Base-by-base conservation (phyloP, 2,888 invertebrate genomes). In the Amorpha juglandis region DNA sequence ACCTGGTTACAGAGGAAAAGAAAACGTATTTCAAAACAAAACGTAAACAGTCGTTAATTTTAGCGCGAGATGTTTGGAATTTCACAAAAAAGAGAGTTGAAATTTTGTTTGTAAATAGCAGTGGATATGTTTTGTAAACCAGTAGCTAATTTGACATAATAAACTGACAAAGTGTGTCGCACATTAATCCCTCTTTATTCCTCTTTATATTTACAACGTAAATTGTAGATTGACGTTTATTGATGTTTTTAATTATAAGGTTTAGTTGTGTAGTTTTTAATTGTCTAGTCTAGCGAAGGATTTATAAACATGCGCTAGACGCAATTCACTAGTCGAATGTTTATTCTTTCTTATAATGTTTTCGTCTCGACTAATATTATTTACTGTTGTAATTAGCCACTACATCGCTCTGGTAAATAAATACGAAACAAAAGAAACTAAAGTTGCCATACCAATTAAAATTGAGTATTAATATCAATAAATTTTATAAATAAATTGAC, bases 71-170 rank as follows among this genome's bases (percentile, higher is more conserved):
- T 76, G 76, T 79, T 82, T 77, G 69, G 69, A 74, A 77, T 79
- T 71, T 67, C 72, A 74, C 73, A 78, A 76, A 74, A n/a, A 68
- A 70, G 75, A 75, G 71, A 74, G 67, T 75, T 75, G 70, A 67
- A 73, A 74, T 74, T 70, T 68, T 82, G 78, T 82, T 82, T 82
- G 78, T 82, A 82, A 82, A 82, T 78, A 82, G 72, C 63, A 74
- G 72, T 73, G 71, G 72, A 79, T 45, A 66, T 66, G 66, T 66
- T 66, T 80, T 78, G 77, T 80, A 79, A 80, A 76, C 73, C 45
- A 35, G 52, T 47, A 55, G 63, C 66, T 66, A 66, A 66, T 53
- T 66, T 66, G 66, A 66, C 63, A 45, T 66, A 63, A 66, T 52
- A 66, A 63, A 52, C 53, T 66, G 52, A 45, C 47, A 64, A 45